These are phyloP conservation scores for Macrotis lagotis DNA, from an alignment of 2,113 vertebrate species.

Conservation along the genomic window DNA sequence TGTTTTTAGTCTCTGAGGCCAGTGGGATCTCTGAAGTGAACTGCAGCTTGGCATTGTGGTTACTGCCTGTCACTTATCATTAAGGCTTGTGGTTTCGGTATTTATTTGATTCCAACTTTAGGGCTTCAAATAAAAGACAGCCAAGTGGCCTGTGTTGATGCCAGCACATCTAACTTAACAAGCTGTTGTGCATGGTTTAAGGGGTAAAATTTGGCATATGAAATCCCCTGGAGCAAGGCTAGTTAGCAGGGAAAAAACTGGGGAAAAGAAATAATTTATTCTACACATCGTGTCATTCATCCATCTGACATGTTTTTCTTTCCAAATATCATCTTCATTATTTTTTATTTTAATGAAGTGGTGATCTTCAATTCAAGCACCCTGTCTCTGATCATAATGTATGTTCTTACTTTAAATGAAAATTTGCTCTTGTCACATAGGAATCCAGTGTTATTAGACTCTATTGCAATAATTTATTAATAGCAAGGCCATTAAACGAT, in stretches of 20 bases:
- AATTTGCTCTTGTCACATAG: constrained; percentile 81
- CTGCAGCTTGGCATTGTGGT: constrained; percentile 34
- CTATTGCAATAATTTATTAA: constrained; percentile 82
- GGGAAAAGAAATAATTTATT: constrained; percentile 26
- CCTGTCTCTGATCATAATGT: constrained; percentile 80
- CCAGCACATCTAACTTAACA: neutral
- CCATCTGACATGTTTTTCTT: constrained; percentile 78
- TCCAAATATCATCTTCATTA: constrained; percentile 77
- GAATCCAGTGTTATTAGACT: constrained; percentile 79
- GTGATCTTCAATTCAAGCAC: constrained; percentile 80
- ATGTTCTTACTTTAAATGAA: constrained; percentile 80
- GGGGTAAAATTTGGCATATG: constrained; percentile 18
- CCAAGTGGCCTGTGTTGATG: neutral
- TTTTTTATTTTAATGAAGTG: constrained; percentile 84
- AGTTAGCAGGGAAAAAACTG: constrained; percentile 62
- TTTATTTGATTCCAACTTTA: constrained; percentile 47
- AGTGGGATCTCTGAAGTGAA: neutral
- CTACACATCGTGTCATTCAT: constrained; percentile 62
- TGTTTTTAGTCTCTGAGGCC: constrained; percentile 38
- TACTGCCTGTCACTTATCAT: constrained; percentile 53
- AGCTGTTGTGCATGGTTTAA: constrained; percentile 26
- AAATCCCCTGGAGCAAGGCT: constrained; percentile 37
- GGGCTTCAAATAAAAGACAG: constrained; percentile 55
- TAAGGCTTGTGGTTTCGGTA: constrained; percentile 2
- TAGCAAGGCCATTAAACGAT: constrained; percentile 78